A percentile compares a stretch with the other conserved stretches of the same genome.
These are phyloP conservation scores for Caenorhabditis remanei DNA, from an alignment of 1,140 invertebrate genomes.

Conservation along the genomic window DNA sequence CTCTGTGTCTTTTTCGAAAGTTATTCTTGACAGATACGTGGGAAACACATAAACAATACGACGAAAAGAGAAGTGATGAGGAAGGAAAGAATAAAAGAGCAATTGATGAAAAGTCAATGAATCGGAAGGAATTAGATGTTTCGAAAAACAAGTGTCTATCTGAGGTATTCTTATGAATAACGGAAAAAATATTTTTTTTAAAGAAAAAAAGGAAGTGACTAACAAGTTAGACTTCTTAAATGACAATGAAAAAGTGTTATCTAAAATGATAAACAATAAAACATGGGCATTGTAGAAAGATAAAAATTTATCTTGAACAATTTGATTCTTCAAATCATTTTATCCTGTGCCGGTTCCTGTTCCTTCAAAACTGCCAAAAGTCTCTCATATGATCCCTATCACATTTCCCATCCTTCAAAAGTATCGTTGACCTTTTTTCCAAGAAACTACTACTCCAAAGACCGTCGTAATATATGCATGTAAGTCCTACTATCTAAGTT, in stretches of 20 bases:
- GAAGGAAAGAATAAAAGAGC: background rate
- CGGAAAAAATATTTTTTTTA: too few relatives aligned
- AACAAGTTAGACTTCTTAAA: too few relatives aligned
- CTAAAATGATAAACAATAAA: too few relatives aligned
- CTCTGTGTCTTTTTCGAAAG: constrained; percentile 5
- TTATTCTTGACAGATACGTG: constrained; percentile 34
- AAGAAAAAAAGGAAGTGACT: too few relatives aligned
- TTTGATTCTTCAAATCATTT: too few relatives aligned
- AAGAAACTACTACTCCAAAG: constrained; percentile 36
- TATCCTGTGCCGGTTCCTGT: background rate
- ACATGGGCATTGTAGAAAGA: too few relatives aligned
- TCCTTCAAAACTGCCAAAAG: background rate
- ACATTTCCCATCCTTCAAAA: background rate
- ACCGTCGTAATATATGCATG: constrained; percentile 1
- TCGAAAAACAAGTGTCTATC: background rate
- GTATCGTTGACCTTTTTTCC: constrained; percentile 26
- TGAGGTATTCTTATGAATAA: background rate
- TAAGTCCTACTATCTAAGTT: constrained; percentile 30
- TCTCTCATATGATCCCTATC: background rate
- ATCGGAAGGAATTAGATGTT: background rate
- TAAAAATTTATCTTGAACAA: too few relatives aligned
- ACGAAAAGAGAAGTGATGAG: background rate
- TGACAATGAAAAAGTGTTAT: too few relatives aligned
- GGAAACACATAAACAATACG: constrained; percentile 35
- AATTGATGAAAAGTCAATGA: constrained; percentile 28